phyloP scores from a whole-genome alignment of 2,888 invertebrate genomes.

The Conops quadrifasciatus region DNA sequence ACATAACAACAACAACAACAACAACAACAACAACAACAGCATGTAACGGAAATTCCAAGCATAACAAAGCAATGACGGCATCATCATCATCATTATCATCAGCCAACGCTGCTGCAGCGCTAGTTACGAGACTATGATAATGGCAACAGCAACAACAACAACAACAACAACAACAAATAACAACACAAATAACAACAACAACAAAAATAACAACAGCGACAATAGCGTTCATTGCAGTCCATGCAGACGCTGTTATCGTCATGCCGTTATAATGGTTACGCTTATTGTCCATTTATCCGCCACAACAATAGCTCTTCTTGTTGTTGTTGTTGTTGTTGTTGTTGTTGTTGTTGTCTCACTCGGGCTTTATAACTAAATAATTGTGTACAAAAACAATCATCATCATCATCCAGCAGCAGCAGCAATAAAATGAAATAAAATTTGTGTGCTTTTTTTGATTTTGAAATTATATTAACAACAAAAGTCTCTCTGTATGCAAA shows the following conservation, averaged over 20 bases:
- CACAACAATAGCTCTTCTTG: neutral
- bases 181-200: neutral
- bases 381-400: too few species aligned
- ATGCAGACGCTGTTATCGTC: too few species aligned
- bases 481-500: neutral
- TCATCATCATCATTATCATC: neutral
- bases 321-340: slow-evolving; percentile 7
- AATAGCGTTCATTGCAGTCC: neutral
- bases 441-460: too few species aligned
- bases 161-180: slow-evolving; percentile 2
- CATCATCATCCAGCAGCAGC: too few species aligned
- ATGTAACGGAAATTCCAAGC: slow-evolving; percentile 8
- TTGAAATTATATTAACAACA: neutral
- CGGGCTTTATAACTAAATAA: too few species aligned
- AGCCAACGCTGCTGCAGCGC: neutral
- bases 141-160: slow-evolving; percentile 1
- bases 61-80: slow-evolving; percentile 1
- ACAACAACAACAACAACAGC: neutral
- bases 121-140: too few species aligned
- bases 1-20: slow-evolving; percentile 1
- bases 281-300: neutral
- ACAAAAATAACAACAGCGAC: neutral
- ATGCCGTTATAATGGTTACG: neutral
- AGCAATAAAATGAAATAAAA: too few species aligned
- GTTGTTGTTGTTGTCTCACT: neutral